These are phyloP conservation scores for Boloria euphrosyne DNA, from an alignment of 2,888 invertebrate species.

Conservation along the genomic window DNA sequence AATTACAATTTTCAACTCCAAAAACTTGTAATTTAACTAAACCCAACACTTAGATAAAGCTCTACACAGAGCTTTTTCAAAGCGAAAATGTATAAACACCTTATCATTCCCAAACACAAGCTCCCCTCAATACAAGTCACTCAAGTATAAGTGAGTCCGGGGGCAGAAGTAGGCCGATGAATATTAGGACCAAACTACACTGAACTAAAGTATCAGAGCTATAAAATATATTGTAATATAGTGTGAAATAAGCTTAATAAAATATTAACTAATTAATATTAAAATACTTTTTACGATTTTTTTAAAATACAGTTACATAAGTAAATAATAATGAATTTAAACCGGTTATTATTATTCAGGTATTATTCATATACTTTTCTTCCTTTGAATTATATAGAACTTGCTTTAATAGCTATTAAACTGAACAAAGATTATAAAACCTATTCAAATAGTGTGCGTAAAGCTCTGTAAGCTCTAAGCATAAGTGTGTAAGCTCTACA, in stretches of 20 bases:
- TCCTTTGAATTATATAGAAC: too few relatives aligned
- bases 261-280: too few relatives aligned
- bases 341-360: too few relatives aligned
- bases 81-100: constrained; percentile 7
- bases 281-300: too few relatives aligned
- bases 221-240: not conserved
- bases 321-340: too few relatives aligned
- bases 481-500: too few relatives aligned
- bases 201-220: not conserved
- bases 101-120: constrained; percentile 23
- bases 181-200: constrained; percentile 1
- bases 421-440: too few relatives aligned
- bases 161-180: constrained; percentile 5
- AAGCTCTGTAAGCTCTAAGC: too few relatives aligned
- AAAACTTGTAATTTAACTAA: not conserved
- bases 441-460: too few relatives aligned
- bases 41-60: not conserved
- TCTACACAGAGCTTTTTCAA: constrained; percentile 19
- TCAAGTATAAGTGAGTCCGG: not conserved
- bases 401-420: too few relatives aligned
- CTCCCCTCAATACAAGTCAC: constrained; percentile 10
- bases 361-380: too few relatives aligned
- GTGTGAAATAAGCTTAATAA: not conserved
- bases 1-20: not conserved
- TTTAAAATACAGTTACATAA: too few relatives aligned